Conservation (phyloP, 2,888 invertebrate genomes). For the Callyntrura guangdongensis region DNA sequence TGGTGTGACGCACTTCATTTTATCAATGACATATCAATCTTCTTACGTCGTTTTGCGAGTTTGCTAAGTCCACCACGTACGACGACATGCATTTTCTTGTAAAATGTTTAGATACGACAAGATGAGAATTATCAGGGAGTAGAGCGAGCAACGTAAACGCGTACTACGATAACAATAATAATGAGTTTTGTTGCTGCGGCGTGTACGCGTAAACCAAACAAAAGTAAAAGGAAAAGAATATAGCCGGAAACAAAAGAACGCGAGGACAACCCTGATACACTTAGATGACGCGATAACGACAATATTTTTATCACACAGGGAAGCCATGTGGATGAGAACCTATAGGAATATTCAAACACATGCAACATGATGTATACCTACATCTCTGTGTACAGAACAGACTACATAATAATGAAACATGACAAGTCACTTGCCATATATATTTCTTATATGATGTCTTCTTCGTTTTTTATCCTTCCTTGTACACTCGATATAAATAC, state of each 20-base stretch:
- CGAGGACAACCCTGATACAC: constrained; percentile 80
- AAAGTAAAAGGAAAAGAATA: constrained; percentile 74
- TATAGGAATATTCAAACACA: too few species aligned
- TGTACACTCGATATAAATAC: background rate
- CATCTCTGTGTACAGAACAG: background rate
- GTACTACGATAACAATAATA: constrained; percentile 29
- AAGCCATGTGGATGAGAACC: constrained; percentile 70
- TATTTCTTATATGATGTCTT: background rate
- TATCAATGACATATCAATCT: constrained; percentile 64
- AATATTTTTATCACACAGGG: constrained; percentile 76
- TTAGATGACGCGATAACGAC: constrained; percentile 74
- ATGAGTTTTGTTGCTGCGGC: constrained; percentile 21
- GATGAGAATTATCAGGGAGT: constrained; percentile 44
- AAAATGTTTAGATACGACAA: constrained; percentile 11
- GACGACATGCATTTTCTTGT: constrained; percentile 41
- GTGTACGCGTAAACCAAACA: constrained; percentile 19
- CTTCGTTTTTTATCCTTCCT: constrained; percentile 54
- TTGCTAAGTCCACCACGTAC: constrained; percentile 27
- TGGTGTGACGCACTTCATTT: constrained; percentile 36
- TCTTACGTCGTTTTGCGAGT: constrained; percentile 54
- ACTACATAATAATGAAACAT: background rate
- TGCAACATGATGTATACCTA: background rate
- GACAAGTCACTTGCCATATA: background rate
- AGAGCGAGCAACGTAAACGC: constrained; percentile 6
- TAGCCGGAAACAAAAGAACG: constrained; percentile 78